Percentiles rank a stretch among this genome's conserved stretches.
Conservation (phyloP, 2,797 vertebrate species). For the Phataginus tricuspis region DNA sequence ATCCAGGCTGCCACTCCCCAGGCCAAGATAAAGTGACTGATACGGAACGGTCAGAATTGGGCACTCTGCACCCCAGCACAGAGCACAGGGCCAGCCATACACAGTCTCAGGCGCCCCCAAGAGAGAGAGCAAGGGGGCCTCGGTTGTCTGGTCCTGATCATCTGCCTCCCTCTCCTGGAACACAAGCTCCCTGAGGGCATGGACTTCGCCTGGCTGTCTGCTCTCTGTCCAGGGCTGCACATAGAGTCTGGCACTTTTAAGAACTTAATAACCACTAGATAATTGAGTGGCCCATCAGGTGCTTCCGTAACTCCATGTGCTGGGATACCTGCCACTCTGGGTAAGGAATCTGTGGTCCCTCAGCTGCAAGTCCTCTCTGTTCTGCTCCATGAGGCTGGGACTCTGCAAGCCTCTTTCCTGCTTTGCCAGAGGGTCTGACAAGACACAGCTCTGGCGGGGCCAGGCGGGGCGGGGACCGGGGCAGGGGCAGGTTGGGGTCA, state of each 20-base stretch:
- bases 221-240: not conserved
- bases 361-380: not conserved
- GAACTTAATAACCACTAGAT: not conserved
- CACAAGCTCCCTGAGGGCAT: rapidly evolving
- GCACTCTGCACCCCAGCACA: too few relatives aligned
- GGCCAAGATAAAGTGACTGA: not conserved
- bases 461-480: too few relatives aligned
- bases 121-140: not conserved
- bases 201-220: not conserved
- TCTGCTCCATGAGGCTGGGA: not conserved
- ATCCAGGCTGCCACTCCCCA: not conserved
- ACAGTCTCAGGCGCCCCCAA: not conserved
- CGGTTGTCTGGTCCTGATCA: rapidly evolving
- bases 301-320: rapidly evolving
- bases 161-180: not conserved
- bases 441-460: too few relatives aligned
- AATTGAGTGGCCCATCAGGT: not conserved
- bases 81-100: too few relatives aligned
- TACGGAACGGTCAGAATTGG: too few relatives aligned
- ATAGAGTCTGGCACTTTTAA: not conserved
- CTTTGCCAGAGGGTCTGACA: not conserved
- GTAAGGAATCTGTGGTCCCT: not conserved
- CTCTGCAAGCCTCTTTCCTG: not conserved
- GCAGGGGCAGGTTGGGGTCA: too few relatives aligned
- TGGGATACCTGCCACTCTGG: not conserved